phyloP scores from a whole-genome alignment of 37 sponge, comb jelly and placozoan genomes.

The Axinella damicornis region DNA sequence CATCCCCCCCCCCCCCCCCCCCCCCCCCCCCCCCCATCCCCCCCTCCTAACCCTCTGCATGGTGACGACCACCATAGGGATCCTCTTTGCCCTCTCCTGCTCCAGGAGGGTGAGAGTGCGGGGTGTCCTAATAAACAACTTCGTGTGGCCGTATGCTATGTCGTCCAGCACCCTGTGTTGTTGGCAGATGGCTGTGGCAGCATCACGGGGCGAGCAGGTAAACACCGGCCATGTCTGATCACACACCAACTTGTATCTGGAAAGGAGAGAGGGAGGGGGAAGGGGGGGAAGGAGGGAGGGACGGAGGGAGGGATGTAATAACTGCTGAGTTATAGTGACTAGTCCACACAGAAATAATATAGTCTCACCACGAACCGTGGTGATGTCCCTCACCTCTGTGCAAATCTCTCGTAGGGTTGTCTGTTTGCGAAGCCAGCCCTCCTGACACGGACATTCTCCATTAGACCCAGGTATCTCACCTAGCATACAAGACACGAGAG shows the following conservation, averaged over 20 bases:
- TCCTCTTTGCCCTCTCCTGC: conserved; percentile 41
- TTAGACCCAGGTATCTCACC: conserved; percentile 79
- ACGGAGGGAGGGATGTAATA: no score
- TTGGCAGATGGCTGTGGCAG: conserved; percentile 29
- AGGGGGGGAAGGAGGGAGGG: neutral
- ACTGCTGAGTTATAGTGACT: no score
- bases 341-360: neutral
- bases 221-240: conserved; percentile 67
- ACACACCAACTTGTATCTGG: conserved; percentile 83
- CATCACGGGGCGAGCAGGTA: conserved; percentile 26
- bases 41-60: conserved; percentile 47
- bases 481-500: conserved; percentile 1
- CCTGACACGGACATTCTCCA: conserved; percentile 89
- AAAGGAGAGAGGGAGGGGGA: neutral
- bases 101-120: conserved; percentile 78
- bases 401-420: conserved; percentile 79
- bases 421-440: conserved; percentile 85
- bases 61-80: conserved; percentile 65
- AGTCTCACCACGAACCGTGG: no score
- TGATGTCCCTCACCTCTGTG: conserved; percentile 25
- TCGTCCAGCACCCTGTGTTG: conserved; percentile 31
- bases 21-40: neutral
- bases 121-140: conserved; percentile 78
- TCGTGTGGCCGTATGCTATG: conserved; percentile 77
- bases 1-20: neutral